These are phyloP conservation scores for Calidris pygmaea DNA, from an alignment of 2,113 vertebrate species.

Conservation along the genomic window DNA sequence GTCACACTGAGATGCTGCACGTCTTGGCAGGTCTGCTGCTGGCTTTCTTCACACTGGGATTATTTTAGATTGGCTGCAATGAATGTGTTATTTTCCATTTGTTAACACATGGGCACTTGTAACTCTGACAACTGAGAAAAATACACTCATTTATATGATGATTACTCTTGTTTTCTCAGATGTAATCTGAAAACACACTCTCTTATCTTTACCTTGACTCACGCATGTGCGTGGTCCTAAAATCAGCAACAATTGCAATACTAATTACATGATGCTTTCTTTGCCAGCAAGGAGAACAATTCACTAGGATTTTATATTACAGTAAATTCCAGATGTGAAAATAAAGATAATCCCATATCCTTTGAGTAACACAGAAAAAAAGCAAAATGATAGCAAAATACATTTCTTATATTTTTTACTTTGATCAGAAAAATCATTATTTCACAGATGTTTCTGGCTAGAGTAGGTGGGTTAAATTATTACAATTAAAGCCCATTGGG, in stretches of 20 bases:
- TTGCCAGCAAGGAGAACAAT: background rate
- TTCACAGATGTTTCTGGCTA: background rate
- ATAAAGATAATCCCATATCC: background rate
- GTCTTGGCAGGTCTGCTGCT: conserved; percentile 56
- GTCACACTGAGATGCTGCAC: conserved; percentile 6
- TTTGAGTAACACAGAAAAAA: background rate
- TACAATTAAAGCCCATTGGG: background rate
- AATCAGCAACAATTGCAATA: background rate
- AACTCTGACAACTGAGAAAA: conserved; percentile 62
- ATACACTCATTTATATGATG: conserved; percentile 57
- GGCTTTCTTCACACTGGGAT: conserved; percentile 52
- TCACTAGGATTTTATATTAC: background rate
- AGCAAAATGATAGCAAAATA: background rate
- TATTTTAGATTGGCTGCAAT: conserved; percentile 67
- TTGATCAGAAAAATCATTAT: background rate
- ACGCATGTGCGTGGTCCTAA: rapidly evolving
- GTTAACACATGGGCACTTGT: conserved; percentile 65
- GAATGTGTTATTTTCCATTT: conserved; percentile 71
- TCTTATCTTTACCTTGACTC: conserved; percentile 3
- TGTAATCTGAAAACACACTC: conserved; percentile 2
- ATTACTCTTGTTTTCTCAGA: conserved; percentile 45
- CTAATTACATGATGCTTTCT: conserved; percentile 25
- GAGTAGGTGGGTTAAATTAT: background rate
- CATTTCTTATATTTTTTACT: background rate
- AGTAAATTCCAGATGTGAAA: background rate